Percentiles rank a stretch among this genome's conserved stretches.
Conservation (phyloP, 2,113 vertebrate species). For the Gymnocephalus cernua region DNA sequence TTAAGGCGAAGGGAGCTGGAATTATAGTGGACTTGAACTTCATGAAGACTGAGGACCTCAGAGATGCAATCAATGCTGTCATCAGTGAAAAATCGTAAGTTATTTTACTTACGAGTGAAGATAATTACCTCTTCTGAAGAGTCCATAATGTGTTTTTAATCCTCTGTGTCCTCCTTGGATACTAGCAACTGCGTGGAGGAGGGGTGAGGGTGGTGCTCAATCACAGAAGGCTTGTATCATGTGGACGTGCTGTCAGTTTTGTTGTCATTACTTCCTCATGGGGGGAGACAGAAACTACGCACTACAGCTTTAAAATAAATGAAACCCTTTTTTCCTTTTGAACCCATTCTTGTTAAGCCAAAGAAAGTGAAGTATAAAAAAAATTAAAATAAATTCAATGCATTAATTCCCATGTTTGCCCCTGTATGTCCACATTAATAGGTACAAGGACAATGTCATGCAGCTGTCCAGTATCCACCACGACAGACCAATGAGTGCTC, state of each 20-base stretch:
- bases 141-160: too few relatives aligned
- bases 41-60: conserved; percentile 83
- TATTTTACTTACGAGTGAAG: not conserved
- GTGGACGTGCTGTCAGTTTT: too few relatives aligned
- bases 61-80: conserved; percentile 84
- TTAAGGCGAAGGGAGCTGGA: conserved; percentile 89
- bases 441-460: conserved; percentile 90
- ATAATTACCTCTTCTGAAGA: too few relatives aligned
- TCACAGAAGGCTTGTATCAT: too few relatives aligned
- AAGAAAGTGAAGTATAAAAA: conserved; percentile 53
- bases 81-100: conserved; percentile 89
- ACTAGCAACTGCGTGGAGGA: too few relatives aligned
- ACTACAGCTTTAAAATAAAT: too few relatives aligned
- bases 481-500: conserved; percentile 87
- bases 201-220: too few relatives aligned
- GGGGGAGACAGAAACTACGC: too few relatives aligned
- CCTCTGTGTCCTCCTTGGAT: too few relatives aligned
- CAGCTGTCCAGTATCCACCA: conserved; percentile 89
- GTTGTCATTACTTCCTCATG: too few relatives aligned
- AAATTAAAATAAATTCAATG: conserved; percentile 31
- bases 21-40: conserved; percentile 81
- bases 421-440: conserved; percentile 5
- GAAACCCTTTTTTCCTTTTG: not conserved
- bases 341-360: not conserved
- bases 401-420: conserved; percentile 13